Evolutionary conservation across 2,888 invertebrate genomes (phyloP), one percentile per base, ranked within the genome.

Genomic region (Myopa testacea): DNA sequence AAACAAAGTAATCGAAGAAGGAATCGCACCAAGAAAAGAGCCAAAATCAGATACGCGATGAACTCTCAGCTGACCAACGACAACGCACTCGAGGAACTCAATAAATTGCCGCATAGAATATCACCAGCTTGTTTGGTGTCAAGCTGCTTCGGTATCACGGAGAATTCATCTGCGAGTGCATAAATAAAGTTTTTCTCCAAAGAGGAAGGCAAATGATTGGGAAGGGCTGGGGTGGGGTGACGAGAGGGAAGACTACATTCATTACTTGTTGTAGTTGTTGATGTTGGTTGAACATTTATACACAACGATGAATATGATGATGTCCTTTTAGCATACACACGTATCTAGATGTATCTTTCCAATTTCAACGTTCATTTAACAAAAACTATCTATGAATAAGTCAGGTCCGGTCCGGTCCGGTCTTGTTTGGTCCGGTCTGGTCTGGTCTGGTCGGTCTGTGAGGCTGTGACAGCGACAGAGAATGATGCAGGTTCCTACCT

Each of bases 301-400:
- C n/a, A 68, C 62, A 52, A 73, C 16, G 40, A 68, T 26, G 26
- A 75, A 75, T 62, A 65, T 45, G 45, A 75, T 75, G 75, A 75
- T 75, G 69, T 69, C 75, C 69, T 60, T 60, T 63, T n/a, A 38
- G 12, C 65, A 37, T 65, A 8, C n/a, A 62, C 62, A 26, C 38
- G 38, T 34, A 63, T 26, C 26, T 8, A 34, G 62, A 63, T 10
- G 62, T 76, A 70, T 76, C 55, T 71, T 71, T 76, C 55, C 76
- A 71, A 76, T 76, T 76, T 71, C 76, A 76, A 76, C 76, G 76
- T 76, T 76, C 76, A 76, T 76, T 76, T 71, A 70, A 76, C 76
- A 76, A 34, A 76, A 76, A 71, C 76, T 71, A 75, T 69, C 26
- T 34, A 40, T 60, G 34, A 68, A 40, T 34, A 73, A 50, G 38